These are phyloP conservation scores for Aleadryas rufinucha DNA, from an alignment of 2,113 vertebrate genomes.

Conservation along the genomic window DNA sequence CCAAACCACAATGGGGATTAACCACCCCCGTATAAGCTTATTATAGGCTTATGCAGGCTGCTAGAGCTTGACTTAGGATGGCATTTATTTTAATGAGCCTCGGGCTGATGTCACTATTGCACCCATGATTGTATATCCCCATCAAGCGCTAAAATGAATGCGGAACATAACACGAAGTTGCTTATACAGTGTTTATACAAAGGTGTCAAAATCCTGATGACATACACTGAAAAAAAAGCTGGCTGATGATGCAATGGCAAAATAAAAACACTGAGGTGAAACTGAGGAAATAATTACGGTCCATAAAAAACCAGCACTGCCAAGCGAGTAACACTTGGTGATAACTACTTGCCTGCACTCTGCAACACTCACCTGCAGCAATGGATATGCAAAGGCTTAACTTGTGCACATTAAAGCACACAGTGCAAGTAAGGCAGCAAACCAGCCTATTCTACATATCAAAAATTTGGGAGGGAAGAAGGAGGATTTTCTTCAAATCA, in stretches of 20 bases:
- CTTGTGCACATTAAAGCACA: not conserved
- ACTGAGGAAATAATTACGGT: not conserved
- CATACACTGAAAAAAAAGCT: not conserved
- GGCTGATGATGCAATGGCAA: not conserved
- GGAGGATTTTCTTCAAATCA: not conserved
- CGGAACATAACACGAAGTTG: not conserved
- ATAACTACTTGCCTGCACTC: not conserved
- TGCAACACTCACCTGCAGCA: not conserved
- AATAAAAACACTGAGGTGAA: not conserved
- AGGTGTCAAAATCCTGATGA: not conserved
- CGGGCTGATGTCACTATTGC: not conserved
- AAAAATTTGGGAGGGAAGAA: not conserved
- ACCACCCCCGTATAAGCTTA: conserved; percentile 28
- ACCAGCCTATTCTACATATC: not conserved
- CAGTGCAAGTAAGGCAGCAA: not conserved
- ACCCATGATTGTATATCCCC: not conserved
- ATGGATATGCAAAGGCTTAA: not conserved
- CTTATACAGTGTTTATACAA: not conserved
- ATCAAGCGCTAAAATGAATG: not conserved
- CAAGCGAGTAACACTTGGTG: not conserved
- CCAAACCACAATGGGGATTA: conserved; percentile 48
- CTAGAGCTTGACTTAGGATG: conserved; percentile 29
- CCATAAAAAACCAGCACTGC: not conserved
- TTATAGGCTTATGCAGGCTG: conserved; percentile 55
- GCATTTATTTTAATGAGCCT: conserved; percentile 33